Base-by-base conservation (phyloP, 2,888 invertebrate genomes). In the Pediacus dermestoides region DNA sequence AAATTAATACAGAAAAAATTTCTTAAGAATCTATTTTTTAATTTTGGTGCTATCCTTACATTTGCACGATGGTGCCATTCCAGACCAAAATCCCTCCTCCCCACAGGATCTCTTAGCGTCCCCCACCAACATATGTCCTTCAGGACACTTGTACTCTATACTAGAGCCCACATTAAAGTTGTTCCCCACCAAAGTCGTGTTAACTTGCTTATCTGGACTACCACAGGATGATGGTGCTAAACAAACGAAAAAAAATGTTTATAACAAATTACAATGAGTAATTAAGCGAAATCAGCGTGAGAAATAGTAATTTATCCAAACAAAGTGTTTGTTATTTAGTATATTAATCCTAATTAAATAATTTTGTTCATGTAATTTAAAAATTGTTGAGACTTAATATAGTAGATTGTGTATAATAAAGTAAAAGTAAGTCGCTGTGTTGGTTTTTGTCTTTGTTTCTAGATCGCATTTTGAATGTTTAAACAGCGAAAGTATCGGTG, bases 201-300 rank as follows among this genome's bases (percentile, higher is more conserved):
- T 91, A 50, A 85, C 75, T 28, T 80, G 72, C 53, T 87, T 85
- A 58, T 92, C 90, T 0, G 93, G 92, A 60, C 88, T 90, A 8
- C 93, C 92, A 60, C 93, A 93, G 0, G 82, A 78, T 2, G 86
- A 78, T 1, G 91, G 90, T 48, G 81, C 90, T 90, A 21, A 11
- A 68, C n/a, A 9, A 66, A 64, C 50, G 41, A 50, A 32, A 32
- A 31, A 30, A 27, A 7, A 2, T 27, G 13, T 2, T 6, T 6
- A 11, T 8, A 6, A 30, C 30, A 36, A 41, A 28, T 18, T 25
- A 18, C 11, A 30, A 13, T n/a, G n/a, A n/a, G n/a, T n/a, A n/a
- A n/a, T n/a, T n/a, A n/a, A n/a, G n/a, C n/a, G n/a, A n/a, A n/a
- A n/a, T n/a, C n/a, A n/a, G n/a, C n/a, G n/a, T n/a, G n/a, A n/a